Evolutionary conservation across 1,140 invertebrate genomes (phyloP).

Genomic region (Bombyx mori): DNA sequence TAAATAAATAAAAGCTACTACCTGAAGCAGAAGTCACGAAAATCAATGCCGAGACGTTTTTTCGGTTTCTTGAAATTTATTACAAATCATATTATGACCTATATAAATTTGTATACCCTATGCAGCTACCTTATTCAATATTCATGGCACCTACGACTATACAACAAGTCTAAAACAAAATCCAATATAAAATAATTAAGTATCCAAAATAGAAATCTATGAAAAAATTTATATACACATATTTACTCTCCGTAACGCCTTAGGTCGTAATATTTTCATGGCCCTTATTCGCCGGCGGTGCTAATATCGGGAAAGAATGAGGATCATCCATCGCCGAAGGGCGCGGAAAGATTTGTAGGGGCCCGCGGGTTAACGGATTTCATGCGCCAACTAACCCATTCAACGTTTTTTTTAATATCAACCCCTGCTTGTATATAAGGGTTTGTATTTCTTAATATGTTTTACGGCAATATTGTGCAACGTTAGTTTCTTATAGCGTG

Average conservation of each 20-base stretch:
- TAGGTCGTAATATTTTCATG: constrained; percentile 54
- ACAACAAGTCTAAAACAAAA: no score
- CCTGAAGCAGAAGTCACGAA: no score
- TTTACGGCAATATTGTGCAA: not conserved
- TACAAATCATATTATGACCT: no score
- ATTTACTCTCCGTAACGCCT: constrained; percentile 38
- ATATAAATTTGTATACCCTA: no score
- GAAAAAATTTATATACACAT: constrained; percentile 38
- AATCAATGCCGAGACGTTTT: no score
- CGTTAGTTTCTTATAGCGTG: no score
- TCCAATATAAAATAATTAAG: no score
- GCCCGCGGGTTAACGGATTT: constrained; percentile 33
- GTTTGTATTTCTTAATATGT: not conserved
- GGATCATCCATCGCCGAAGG: constrained; percentile 45
- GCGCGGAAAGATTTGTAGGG: constrained; percentile 21
- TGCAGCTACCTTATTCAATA: no score
- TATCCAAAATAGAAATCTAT: no score
- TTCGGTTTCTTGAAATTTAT: no score
- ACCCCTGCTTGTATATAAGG: constrained; percentile 3
- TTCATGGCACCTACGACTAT: no score
- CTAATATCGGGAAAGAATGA: constrained; percentile 54
- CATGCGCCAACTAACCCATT: constrained; percentile 45
- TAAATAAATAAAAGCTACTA: no score
- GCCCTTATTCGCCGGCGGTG: constrained; percentile 42
- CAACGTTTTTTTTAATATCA: constrained; percentile 45